These are phyloP conservation scores for Yponomeuta plumbellus DNA, from an alignment of 2,888 invertebrate species.

Conservation along the genomic window DNA sequence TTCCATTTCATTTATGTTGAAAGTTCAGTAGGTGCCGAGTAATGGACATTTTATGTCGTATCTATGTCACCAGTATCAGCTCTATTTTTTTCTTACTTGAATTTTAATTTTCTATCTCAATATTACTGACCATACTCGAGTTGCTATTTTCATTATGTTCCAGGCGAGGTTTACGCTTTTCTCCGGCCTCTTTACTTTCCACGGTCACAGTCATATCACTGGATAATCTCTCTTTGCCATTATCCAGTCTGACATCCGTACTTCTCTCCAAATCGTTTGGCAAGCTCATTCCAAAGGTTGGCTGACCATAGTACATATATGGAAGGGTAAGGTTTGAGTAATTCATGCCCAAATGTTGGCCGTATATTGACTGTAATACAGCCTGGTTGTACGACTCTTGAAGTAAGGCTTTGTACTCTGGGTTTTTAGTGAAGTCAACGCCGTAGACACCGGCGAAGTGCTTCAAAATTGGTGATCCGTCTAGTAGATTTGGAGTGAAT, in stretches of 20 bases:
- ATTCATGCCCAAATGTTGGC: conserved; percentile 65
- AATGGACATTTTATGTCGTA: too few relatives aligned
- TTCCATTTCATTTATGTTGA: too few relatives aligned
- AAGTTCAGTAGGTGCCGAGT: too few relatives aligned
- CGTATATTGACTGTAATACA: conserved; percentile 66
- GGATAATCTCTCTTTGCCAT: conserved; percentile 28
- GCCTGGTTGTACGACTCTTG: conserved; percentile 72
- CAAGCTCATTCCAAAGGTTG: conserved; percentile 52
- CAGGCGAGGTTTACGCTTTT: conserved; percentile 39
- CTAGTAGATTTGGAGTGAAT: conserved; percentile 53
- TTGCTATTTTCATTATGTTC: conserved; percentile 65
- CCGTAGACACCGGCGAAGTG: conserved; percentile 72
- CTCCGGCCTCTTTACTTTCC: conserved; percentile 45
- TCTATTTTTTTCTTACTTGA: neutral
- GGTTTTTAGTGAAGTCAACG: conserved; percentile 67
- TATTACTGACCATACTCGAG: conserved; percentile 72
- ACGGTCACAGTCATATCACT: conserved; percentile 30
- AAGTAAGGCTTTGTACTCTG: conserved; percentile 64
- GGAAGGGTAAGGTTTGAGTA: conserved; percentile 61
- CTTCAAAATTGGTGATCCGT: conserved; percentile 65
- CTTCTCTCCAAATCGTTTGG: conserved; percentile 57
- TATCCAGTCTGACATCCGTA: conserved; percentile 41
- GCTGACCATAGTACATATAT: conserved; percentile 70
- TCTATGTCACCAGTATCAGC: neutral
- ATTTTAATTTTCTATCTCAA: conserved; percentile 66